These are phyloP conservation scores for Dinoponera quadriceps DNA, from an alignment of 1,140 invertebrate species.

Conservation along the genomic window DNA sequence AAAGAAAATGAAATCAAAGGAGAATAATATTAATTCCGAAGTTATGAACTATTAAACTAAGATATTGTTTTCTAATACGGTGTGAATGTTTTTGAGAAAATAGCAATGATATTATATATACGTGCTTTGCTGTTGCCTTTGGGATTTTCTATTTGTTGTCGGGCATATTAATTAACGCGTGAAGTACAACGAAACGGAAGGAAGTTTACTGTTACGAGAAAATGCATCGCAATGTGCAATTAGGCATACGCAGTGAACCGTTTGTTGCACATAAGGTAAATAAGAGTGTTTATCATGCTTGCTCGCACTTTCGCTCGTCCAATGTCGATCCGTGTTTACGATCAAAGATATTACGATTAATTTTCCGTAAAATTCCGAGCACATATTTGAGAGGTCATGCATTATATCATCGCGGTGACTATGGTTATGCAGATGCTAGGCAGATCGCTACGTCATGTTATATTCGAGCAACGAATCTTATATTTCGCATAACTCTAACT, in stretches of 20 bases:
- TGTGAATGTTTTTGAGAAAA: not conserved
- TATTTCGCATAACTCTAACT: not conserved
- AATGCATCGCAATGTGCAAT: not conserved
- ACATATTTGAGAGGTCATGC: not conserved
- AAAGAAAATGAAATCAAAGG: too few species aligned
- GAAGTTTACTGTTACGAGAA: constrained; percentile 5
- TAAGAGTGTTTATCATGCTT: constrained; percentile 2
- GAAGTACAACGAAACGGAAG: not conserved
- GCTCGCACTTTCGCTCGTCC: constrained; percentile 42
- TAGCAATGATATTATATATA: too few species aligned
- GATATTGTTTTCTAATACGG: not conserved
- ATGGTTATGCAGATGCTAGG: not conserved
- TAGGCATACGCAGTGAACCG: not conserved
- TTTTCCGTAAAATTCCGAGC: constrained; percentile 10
- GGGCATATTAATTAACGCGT: too few species aligned
- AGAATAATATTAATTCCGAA: not conserved
- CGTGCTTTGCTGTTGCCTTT: too few species aligned
- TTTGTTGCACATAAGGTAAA: constrained; percentile 1
- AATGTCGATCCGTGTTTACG: not conserved
- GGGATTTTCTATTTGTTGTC: too few species aligned
- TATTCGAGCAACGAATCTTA: constrained; percentile 16
- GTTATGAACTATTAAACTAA: not conserved
- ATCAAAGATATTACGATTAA: not conserved
- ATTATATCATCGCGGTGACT: constrained; percentile 24
- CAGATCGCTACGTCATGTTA: not conserved